These are phyloP conservation scores for Etheostoma nigrum DNA, from an alignment of 2,797 vertebrate species.

Conservation along the genomic window DNA sequence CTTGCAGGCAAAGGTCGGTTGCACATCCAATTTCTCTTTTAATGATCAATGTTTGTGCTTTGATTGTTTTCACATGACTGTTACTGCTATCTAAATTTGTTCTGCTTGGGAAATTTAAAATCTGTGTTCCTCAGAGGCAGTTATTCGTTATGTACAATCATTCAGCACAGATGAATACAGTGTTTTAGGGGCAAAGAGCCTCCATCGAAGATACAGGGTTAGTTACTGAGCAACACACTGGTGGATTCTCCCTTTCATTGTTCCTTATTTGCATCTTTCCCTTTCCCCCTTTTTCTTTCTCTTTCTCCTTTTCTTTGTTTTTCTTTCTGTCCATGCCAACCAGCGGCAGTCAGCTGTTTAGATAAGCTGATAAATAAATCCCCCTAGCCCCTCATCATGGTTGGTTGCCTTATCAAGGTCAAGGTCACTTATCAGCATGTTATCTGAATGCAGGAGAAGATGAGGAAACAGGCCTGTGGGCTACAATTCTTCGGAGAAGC, in stretches of 20 bases:
- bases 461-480: slow-evolving; percentile 44
- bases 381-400: slow-evolving; percentile 57
- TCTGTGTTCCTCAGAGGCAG: slow-evolving; percentile 20
- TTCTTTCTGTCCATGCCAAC: slow-evolving; percentile 26
- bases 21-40: not conserved
- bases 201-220: slow-evolving; percentile 39
- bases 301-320: slow-evolving; percentile 5
- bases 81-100: slow-evolving; percentile 20
- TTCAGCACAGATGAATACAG: slow-evolving; percentile 15
- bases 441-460: slow-evolving; percentile 54
- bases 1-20: slow-evolving; percentile 10
- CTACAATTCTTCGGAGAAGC: slow-evolving; percentile 39
- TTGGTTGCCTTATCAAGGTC: slow-evolving; percentile 80
- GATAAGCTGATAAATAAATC: slow-evolving; percentile 72
- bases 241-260: not conserved
- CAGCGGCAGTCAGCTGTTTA: slow-evolving; percentile 54
- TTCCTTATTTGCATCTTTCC: not conserved
- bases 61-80: slow-evolving; percentile 35
- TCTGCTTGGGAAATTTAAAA: slow-evolving; percentile 35
- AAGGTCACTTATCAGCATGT: slow-evolving; percentile 74
- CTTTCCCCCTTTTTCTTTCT: not conserved
- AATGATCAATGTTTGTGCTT: slow-evolving; percentile 19
- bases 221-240: slow-evolving; percentile 17
- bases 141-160: slow-evolving; percentile 25
- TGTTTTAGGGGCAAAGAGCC: slow-evolving; percentile 13